These are phyloP conservation scores for Mizuhopecten yessoensis DNA, from an alignment of 1,140 invertebrate genomes.

Conservation along the genomic window DNA sequence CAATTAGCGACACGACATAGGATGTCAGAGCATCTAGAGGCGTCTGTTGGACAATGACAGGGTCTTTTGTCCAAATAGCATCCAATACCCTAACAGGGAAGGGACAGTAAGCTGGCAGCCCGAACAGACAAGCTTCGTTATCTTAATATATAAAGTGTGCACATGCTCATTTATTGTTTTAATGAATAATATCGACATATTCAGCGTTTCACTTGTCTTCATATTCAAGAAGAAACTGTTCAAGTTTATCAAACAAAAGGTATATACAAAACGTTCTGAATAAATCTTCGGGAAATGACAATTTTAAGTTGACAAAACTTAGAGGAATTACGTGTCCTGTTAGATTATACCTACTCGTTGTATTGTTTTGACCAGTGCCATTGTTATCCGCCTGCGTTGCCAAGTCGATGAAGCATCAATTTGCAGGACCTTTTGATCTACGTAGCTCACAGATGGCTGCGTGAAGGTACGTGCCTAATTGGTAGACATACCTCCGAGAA, in stretches of 20 bases:
- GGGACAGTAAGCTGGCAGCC: not conserved
- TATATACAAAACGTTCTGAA: not conserved
- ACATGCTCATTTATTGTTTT: not conserved
- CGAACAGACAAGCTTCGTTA: not conserved
- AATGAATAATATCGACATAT: not conserved
- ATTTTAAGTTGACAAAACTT: not conserved
- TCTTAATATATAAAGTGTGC: not conserved
- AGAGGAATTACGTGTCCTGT: not conserved
- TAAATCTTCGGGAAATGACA: not conserved
- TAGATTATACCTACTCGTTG: constrained; percentile 51
- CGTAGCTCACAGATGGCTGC: constrained; percentile 60
- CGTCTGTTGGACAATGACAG: not conserved
- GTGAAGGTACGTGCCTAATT: constrained; percentile 59
- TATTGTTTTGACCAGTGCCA: constrained; percentile 53
- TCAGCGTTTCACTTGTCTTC: not conserved
- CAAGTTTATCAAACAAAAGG: constrained; percentile 43
- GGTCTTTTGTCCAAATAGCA: constrained; percentile 46
- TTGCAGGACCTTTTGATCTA: constrained; percentile 56
- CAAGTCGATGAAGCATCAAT: constrained; percentile 52
- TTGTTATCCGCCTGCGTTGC: constrained; percentile 51
- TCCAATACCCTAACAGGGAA: constrained; percentile 29
- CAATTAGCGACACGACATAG: constrained; percentile 45
- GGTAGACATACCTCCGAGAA: constrained; percentile 50
- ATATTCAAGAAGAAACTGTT: constrained; percentile 42
- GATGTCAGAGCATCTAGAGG: constrained; percentile 12